Percentiles rank a stretch among this genome's conserved stretches.
Evolutionary conservation across 2,888 invertebrate genomes (phyloP).

Genomic region (Hydrotaea diabolus): DNA sequence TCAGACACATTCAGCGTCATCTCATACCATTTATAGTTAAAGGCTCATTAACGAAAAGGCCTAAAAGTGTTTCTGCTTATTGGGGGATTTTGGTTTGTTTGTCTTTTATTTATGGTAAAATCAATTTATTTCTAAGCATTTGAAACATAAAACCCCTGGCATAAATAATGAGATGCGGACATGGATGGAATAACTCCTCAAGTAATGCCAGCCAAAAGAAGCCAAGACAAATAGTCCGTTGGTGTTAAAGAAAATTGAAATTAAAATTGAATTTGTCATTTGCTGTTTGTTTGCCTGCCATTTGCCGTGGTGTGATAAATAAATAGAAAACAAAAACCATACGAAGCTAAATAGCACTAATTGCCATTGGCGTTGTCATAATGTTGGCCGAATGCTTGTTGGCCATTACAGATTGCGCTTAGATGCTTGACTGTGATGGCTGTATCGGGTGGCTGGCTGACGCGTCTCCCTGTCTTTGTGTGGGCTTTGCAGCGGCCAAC

Average conservation of each 20-base stretch:
- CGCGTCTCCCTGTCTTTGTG: not conserved
- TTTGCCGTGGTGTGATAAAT: not conserved
- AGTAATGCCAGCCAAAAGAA: not conserved
- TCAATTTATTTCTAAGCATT: not conserved
- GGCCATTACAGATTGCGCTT: too few relatives aligned
- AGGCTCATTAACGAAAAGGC: not conserved
- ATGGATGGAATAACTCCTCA: not conserved
- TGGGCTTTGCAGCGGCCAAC: slow-evolving; percentile 12
- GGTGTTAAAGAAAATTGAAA: not conserved
- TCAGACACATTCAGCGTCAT: not conserved
- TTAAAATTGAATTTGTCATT: slow-evolving; percentile 12
- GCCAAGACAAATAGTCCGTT: not conserved
- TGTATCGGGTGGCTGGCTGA: not conserved
- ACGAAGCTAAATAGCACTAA: slow-evolving; percentile 42
- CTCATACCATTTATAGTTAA: not conserved
- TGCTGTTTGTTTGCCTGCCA: not conserved
- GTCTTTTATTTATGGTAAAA: not conserved
- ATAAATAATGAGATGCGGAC: not conserved
- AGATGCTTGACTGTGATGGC: not conserved
- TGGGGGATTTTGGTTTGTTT: not conserved
- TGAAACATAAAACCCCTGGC: not conserved
- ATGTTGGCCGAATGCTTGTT: slow-evolving; percentile 24
- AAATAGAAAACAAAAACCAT: not conserved
- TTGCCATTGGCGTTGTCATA: slow-evolving; percentile 40
- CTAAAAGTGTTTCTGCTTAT: not conserved